Conservation (phyloP, 2,797 vertebrate species). For the Chelonia mydas region DNA sequence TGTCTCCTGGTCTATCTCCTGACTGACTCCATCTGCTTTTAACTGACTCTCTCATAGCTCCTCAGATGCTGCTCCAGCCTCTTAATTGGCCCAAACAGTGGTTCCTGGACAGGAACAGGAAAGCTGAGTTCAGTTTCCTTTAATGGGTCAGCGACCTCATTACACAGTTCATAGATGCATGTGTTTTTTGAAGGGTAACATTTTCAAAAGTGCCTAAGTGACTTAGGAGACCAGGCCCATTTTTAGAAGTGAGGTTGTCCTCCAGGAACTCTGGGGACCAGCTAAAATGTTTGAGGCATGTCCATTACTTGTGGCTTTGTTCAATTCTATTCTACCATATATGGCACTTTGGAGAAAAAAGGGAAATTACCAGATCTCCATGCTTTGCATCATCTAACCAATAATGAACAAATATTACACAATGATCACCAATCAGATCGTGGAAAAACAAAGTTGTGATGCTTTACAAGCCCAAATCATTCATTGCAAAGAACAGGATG, state of each 20-base stretch:
- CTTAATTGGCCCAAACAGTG: neutral
- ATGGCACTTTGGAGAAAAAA: rapidly evolving
- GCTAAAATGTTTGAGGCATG: neutral
- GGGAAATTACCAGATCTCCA: rapidly evolving
- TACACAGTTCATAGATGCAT: neutral
- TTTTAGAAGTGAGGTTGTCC: neutral
- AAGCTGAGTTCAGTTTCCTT: neutral
- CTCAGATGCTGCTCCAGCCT: neutral
- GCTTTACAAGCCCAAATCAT: neutral
- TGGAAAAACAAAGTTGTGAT: neutral
- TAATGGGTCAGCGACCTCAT: neutral
- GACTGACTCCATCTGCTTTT: too few species aligned
- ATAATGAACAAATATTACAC: rapidly evolving
- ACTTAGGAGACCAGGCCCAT: rapidly evolving
- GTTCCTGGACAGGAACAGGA: neutral
- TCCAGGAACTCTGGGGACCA: neutral
- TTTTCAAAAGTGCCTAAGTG: rapidly evolving
- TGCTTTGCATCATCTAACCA: rapidly evolving
- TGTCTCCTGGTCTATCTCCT: too few species aligned
- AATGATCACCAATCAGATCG: neutral
- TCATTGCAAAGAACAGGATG: rapidly evolving
- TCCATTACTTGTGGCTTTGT: rapidly evolving
- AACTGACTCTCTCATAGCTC: neutral
- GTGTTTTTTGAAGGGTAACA: neutral
- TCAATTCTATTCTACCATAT: rapidly evolving